These are phyloP conservation scores for Hapalemur alaotrensis DNA, from an alignment of 2,797 vertebrate species.

Conservation along the genomic window DNA sequence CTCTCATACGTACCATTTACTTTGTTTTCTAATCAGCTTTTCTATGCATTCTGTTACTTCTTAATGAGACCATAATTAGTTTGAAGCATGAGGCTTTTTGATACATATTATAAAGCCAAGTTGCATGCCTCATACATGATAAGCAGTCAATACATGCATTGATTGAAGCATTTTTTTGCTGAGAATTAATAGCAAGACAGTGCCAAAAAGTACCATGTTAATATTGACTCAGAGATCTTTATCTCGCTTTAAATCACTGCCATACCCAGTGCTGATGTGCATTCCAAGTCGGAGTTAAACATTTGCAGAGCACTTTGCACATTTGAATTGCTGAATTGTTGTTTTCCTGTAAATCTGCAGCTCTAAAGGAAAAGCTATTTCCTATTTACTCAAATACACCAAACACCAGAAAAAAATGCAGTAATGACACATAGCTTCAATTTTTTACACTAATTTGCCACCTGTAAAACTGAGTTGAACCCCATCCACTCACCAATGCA, in stretches of 20 bases:
- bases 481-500: neutral
- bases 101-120: neutral
- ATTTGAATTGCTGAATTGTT: neutral
- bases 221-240: neutral
- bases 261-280: neutral
- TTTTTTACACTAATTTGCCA: neutral
- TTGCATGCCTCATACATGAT: neutral
- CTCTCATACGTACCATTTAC: neutral
- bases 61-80: neutral
- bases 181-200: neutral
- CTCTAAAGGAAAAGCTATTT: neutral
- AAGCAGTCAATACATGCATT: neutral
- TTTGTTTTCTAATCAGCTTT: neutral
- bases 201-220: neutral
- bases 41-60: neutral
- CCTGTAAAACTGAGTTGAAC: neutral
- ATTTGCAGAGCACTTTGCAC: neutral
- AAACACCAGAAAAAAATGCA: neutral
- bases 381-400: neutral
- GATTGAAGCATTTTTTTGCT: neutral
- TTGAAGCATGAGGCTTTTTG: neutral
- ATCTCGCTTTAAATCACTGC: neutral
- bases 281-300: slow-evolving; percentile 33
- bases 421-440: neutral
- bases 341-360: neutral